A percentile compares a stretch with the other conserved stretches of the same genome.
phyloP scores from a whole-genome alignment of 2,113 vertebrate genomes.

The Hippocampus barbouri region DNA sequence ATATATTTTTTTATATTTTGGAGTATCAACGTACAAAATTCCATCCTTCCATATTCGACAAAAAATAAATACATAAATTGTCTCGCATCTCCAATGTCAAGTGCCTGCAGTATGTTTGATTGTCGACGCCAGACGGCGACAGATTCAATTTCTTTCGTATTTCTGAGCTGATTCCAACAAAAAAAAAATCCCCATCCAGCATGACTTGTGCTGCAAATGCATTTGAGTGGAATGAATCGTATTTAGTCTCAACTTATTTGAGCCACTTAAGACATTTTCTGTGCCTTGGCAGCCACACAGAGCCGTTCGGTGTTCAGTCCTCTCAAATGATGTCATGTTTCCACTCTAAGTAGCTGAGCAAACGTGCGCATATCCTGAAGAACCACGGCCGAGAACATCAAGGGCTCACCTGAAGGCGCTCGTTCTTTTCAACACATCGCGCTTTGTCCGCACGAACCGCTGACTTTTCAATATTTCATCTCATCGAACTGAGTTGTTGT shows the following conservation, averaged over 20 bases:
- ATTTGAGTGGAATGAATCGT: conserved; percentile 29
- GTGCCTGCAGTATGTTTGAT: neutral
- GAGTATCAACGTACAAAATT: no score
- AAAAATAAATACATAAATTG: neutral
- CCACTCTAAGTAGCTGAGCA: conserved; percentile 6
- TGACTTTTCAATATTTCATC: neutral
- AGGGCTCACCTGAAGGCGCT: neutral
- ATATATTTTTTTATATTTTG: no score
- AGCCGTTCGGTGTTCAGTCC: conserved; percentile 41
- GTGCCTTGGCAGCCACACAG: conserved; percentile 30
- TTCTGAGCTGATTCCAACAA: conserved; percentile 14
- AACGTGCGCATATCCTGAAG: neutral
- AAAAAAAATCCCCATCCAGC: neutral
- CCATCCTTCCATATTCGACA: no score
- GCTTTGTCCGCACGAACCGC: neutral
- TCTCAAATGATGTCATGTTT: conserved; percentile 40
- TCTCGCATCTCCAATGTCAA: neutral
- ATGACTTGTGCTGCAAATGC: conserved; percentile 20
- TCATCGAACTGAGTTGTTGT: neutral
- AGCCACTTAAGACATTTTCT: conserved; percentile 41
- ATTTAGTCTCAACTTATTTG: conserved; percentile 21
- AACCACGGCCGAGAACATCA: neutral
- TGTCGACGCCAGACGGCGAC: neutral
- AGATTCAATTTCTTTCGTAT: neutral
- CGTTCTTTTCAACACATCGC: neutral